A percentile compares a stretch with the other conserved stretches of the same genome.
phyloP scores from a whole-genome alignment of 2,113 vertebrate species.

The Herpailurus yagouaroundi region DNA sequence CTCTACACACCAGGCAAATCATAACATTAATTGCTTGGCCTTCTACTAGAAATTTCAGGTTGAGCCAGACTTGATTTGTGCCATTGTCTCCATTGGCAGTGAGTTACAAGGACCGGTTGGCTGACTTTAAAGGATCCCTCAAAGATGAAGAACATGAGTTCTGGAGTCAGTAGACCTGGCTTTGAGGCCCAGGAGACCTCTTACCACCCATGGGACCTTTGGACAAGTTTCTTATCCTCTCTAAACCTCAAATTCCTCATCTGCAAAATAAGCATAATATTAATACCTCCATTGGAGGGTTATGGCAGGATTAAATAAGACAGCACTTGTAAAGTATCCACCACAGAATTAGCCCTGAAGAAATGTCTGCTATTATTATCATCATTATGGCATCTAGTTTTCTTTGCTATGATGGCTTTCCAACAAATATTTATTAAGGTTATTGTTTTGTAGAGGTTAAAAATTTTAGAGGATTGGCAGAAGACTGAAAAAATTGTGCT shows the following conservation, averaged over 20 bases:
- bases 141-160: background rate
- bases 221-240: background rate
- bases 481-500: background rate
- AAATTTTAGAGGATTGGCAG: background rate
- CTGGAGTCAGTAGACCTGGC: background rate
- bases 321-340: background rate
- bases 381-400: background rate
- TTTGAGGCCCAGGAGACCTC: background rate
- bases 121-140: background rate
- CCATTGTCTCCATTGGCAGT: background rate
- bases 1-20: background rate
- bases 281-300: background rate
- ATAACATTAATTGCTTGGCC: background rate
- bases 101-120: background rate
- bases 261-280: background rate
- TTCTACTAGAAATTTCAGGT: background rate
- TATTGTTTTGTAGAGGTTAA: background rate
- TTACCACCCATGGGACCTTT: background rate
- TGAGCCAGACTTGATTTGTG: background rate
- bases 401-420: background rate
- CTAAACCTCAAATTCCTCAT: background rate
- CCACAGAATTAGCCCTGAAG: background rate
- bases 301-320: background rate
- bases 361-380: background rate
- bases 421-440: background rate